phyloP scores from a whole-genome alignment of 2,888 invertebrate species.

The Oscheius myriophilus region DNA sequence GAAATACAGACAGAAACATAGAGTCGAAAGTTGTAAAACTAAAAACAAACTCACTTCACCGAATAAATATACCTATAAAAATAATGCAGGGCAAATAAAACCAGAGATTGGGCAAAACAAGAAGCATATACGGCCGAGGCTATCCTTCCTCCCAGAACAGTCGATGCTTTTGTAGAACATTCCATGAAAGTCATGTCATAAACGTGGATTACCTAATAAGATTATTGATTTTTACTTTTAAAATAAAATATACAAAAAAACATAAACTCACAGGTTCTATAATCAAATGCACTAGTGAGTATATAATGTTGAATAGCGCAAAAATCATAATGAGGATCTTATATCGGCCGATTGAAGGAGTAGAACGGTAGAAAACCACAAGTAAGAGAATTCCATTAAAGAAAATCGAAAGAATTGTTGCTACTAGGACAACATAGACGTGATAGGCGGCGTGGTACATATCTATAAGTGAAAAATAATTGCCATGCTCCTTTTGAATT shows the following conservation, averaged over 20 bases:
- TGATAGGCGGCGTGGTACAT: not conserved
- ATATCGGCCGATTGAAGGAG: slow-evolving; percentile 16
- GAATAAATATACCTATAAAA: not conserved
- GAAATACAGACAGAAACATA: too few relatives aligned
- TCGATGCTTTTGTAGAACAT: not conserved
- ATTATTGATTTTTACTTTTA: too few relatives aligned
- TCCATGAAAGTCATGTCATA: slow-evolving; percentile 14
- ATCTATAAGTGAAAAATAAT: not conserved
- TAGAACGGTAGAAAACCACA: slow-evolving; percentile 3
- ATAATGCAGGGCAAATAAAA: slow-evolving; percentile 17
- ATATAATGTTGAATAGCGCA: slow-evolving; percentile 14
- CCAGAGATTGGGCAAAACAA: slow-evolving; percentile 20
- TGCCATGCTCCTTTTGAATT: too few relatives aligned
- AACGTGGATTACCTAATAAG: slow-evolving; percentile 17
- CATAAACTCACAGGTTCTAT: not conserved
- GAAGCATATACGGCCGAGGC: slow-evolving; percentile 1
- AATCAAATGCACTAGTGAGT: slow-evolving; percentile 7
- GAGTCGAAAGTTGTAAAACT: not conserved
- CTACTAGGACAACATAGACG: not conserved
- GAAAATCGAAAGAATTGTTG: not conserved
- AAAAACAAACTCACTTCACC: not conserved
- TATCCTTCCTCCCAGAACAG: slow-evolving; percentile 1
- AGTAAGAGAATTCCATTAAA: slow-evolving; percentile 6
- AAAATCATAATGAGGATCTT: slow-evolving; percentile 10
- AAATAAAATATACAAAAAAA: too few relatives aligned